Base-by-base conservation (phyloP, 2,113 vertebrate species). In the Nettapus auritus region DNA sequence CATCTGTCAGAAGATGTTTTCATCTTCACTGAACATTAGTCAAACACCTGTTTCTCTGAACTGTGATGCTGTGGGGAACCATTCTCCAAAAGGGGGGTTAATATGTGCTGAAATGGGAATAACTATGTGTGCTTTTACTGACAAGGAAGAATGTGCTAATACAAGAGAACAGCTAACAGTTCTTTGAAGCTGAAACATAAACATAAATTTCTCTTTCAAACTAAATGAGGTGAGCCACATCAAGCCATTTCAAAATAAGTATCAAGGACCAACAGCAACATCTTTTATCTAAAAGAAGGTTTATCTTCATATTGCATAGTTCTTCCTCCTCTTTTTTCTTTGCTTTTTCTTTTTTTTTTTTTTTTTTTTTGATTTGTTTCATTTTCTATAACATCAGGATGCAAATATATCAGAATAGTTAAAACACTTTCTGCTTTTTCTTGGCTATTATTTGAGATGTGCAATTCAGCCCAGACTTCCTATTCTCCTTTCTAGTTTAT, bases 41-140 rank as follows among this genome's bases (percentile, higher is more conserved):
- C 56, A 93, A 90, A 93, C 95, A 97, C 92, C 90, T 92, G 92
- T 59, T 96, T 92, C 86, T 85, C 81, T 73, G 83, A 84, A 69
- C 89, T 71, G 38, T 52, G 73, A 64, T 71, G 73, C 69, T 86
- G 83, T 48, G 42, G 74, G 81, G 88, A 93, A 89, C 82, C 56
- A 71, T 84, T 84, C 56, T 89, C 66, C 89, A 84, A 71, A 57
- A 69, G 66, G 64, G 62, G 36, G 21, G 42, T 89, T 94, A 71
- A 53, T 31, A 60, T 10, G 13, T 93, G 74, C 86, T 86, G 62
- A 86, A 84, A 93, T 38, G 34, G 42, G 80, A 95, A 77, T 31
- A 62, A 91, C 26, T 38, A 78, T 57, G 52, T 88, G 52, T 86
- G 71, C 46, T 53, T 75, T 88, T 68, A 92, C 74, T 90, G 93